Evolutionary conservation across 2,888 invertebrate species (phyloP).

Genomic region (Dicranocentrus wangi): DNA sequence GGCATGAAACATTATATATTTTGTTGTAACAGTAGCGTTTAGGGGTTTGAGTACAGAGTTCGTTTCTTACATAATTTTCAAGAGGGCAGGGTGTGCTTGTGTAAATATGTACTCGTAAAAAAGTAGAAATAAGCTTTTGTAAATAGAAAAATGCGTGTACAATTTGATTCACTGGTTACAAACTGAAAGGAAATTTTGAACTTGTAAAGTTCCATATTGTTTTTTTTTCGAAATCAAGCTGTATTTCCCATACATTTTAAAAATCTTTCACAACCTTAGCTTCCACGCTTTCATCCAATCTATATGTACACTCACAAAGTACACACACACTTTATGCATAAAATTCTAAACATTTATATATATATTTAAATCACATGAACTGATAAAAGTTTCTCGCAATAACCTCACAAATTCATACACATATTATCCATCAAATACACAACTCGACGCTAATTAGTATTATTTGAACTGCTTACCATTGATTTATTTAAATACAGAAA

Average conservation of each 20-base stretch:
- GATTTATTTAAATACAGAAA: too few relatives aligned
- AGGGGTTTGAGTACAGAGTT: not conserved
- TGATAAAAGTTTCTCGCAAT: conserved; percentile 1
- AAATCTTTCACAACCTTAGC: not conserved
- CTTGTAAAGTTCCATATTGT: too few relatives aligned
- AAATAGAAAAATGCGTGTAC: not conserved
- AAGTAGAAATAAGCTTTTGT: conserved; percentile 10
- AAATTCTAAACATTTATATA: not conserved
- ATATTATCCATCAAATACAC: not conserved
- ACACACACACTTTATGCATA: not conserved
- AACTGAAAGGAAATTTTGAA: not conserved
- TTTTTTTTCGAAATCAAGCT: too few relatives aligned
- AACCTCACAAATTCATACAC: not conserved
- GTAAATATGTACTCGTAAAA: not conserved
- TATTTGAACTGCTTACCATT: too few relatives aligned
- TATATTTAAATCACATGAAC: conserved; percentile 3
- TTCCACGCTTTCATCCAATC: not conserved
- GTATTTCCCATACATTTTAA: not conserved
- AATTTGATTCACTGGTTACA: not conserved
- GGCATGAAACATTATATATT: too few relatives aligned
- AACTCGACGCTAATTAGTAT: too few relatives aligned
- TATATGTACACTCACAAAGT: too few relatives aligned
- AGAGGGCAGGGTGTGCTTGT: not conserved
- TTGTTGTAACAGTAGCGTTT: too few relatives aligned
- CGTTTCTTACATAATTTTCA: too few relatives aligned